Percentiles rank a stretch among this genome's conserved stretches.
phyloP scores from a whole-genome alignment of 2,113 vertebrate genomes.

The Elgaria multicarinata region DNA sequence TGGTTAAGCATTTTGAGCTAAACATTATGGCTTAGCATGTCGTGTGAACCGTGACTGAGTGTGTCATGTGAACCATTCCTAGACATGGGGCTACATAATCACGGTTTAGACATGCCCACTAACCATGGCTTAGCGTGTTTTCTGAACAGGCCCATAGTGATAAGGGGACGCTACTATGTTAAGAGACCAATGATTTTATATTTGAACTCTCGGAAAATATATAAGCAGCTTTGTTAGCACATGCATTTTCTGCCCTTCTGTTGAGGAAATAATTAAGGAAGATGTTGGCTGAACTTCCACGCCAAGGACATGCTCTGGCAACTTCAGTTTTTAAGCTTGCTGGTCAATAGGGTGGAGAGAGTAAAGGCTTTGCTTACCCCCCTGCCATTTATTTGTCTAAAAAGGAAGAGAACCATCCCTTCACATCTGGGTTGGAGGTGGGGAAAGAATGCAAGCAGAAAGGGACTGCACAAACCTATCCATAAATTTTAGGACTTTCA shows the following conservation, averaged over 20 bases:
- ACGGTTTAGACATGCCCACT: no score
- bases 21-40: no score
- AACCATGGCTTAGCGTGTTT: no score
- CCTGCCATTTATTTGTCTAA: neutral
- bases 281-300: neutral
- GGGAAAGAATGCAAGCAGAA: neutral
- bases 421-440: no score
- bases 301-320: neutral
- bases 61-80: no score
- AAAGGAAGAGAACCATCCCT: neutral
- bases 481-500: neutral
- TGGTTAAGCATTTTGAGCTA: no score
- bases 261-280: neutral
- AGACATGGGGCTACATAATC: no score
- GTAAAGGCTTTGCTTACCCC: neutral
- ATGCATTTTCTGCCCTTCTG: neutral
- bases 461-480: neutral
- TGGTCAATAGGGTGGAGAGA: neutral
- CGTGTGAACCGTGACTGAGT: no score
- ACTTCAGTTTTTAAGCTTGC: neutral
- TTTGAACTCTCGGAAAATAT: neutral
- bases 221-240: neutral
- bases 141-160: no score
- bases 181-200: neutral
- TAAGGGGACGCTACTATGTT: neutral